Evolutionary conservation across 2,888 invertebrate species (phyloP).

Genomic region (Tetanocera ferruginea): DNA sequence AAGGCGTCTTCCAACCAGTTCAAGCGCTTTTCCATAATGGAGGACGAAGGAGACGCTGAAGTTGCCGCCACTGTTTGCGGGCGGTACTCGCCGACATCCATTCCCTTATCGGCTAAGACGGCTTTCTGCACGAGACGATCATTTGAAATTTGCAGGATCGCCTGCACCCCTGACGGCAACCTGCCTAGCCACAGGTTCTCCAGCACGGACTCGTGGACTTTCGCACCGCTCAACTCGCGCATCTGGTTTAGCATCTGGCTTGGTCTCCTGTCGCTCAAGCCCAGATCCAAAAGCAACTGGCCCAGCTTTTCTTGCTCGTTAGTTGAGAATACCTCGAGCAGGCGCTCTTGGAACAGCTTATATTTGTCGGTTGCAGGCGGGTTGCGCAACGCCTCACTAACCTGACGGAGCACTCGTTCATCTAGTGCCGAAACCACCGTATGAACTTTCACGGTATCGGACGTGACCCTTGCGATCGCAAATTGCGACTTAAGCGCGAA

Average conservation of each 20-base stretch:
- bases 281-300: not conserved
- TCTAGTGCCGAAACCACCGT: not conserved
- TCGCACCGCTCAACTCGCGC: not conserved
- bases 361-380: not conserved
- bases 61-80: too few relatives aligned
- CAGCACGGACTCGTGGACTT: not conserved
- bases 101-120: too few relatives aligned
- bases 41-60: too few relatives aligned
- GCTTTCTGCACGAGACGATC: too few relatives aligned
- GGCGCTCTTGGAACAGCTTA: not conserved
- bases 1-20: not conserved
- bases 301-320: not conserved
- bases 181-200: not conserved
- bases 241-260: not conserved
- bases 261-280: not conserved
- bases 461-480: not conserved
- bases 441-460: not conserved
- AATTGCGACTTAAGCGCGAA: slow-evolving; percentile 1
- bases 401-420: not conserved
- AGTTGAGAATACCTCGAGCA: not conserved
- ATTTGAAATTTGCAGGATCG: not conserved
- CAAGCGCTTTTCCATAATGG: not conserved
- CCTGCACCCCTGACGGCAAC: not conserved
- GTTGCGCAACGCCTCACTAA: not conserved
- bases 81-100: too few relatives aligned